Base-by-base conservation (phyloP, 2,797 vertebrate species). In the Oryzias sinensis region DNA sequence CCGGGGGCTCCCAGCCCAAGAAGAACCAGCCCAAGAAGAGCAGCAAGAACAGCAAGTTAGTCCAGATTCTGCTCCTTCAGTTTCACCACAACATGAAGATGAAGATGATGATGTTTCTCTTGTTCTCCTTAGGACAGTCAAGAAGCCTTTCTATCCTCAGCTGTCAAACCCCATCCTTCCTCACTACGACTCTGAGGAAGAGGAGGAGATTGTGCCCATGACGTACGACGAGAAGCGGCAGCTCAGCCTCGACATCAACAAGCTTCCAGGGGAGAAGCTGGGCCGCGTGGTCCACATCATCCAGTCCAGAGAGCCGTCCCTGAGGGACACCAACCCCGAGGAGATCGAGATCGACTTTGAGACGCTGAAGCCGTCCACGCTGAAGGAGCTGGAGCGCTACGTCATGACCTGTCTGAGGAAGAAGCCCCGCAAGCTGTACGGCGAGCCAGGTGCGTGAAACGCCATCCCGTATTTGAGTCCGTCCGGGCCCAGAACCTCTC, bases 291-390 rank as follows among this genome's bases (percentile, higher is more conserved):
- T 98, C 0, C 95, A 98, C 87, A 98, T 98, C 87, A 98, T 98
- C 71, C 96, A 98, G 71, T 94, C 95, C 2, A 82, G 96, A 18
- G 96, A 98, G 70, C 96, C 96, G 0, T 96, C 96, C 0, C 87
- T 98, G 48, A 84, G 94, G 0, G 95, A 97, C 74, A 97, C 96
- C 61, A 98, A 98, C 83, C 96, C 96, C 0, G 96, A 98, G 74
- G 96, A 98, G 85, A 98, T 97, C 0, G 96, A 97, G 80, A 97
- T 98, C 0, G 96, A 97, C 79, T 97, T 98, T 2, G 96, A 98
- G 60, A 98, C 94, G 0, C 93, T 98, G 49, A 98, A 98, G 50
- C 95, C 96, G 0, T 97, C 96, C 0, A 98, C 96, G 0, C 90
- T 98, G 52, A 90, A 95, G 2, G 96, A 98, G 76, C 92, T 97